phyloP scores from a whole-genome alignment of 2,888 invertebrate species.

The Netelia virgata region DNA sequence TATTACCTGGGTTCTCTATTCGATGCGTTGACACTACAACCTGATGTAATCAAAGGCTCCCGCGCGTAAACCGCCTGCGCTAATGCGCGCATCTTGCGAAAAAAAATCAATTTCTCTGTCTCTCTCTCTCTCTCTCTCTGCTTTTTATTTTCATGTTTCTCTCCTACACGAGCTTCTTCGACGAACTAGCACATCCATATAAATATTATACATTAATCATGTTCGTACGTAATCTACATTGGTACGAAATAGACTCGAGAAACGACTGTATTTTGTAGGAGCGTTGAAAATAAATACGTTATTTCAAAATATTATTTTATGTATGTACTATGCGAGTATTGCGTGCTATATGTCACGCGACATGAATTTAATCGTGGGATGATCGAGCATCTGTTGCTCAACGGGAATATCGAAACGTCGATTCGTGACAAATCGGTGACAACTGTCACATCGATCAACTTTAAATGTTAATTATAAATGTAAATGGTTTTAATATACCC shows the following conservation, averaged over 20 bases:
- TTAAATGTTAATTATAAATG: neutral
- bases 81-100: slow-evolving; percentile 41
- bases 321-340: too few relatives aligned
- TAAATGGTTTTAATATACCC: too few relatives aligned
- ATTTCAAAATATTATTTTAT: neutral
- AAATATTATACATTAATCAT: slow-evolving; percentile 38
- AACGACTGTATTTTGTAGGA: too few relatives aligned
- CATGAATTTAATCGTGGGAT: neutral
- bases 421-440: neutral
- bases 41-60: slow-evolving; percentile 67
- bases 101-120: slow-evolving; percentile 9
- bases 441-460: neutral
- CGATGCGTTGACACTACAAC: slow-evolving; percentile 57
- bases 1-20: slow-evolving; percentile 19
- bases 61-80: slow-evolving; percentile 56
- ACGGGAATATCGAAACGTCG: neutral
- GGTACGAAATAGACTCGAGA: neutral
- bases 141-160: neutral
- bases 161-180: slow-evolving; percentile 14
- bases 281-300: neutral
- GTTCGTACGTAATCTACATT: slow-evolving; percentile 21
- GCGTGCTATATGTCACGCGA: neutral
- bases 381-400: neutral
- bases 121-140: neutral
- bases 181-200: neutral